Base-by-base conservation (phyloP, 2,797 vertebrate species). In the Pantherophis alleghaniensis region DNA sequence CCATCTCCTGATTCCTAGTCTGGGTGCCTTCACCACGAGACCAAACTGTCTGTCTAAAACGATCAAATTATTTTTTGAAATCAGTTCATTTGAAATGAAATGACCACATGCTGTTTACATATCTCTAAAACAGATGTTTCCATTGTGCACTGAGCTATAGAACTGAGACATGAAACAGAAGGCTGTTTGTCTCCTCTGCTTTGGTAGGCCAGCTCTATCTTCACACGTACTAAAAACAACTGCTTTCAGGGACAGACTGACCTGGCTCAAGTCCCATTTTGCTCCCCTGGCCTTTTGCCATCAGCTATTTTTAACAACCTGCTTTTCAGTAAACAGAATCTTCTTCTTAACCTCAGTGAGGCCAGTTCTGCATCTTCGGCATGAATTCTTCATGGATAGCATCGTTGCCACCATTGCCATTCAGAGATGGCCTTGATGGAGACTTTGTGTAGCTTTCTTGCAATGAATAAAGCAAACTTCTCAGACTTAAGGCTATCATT, bases 201-300 rank as follows among this genome's bases (percentile, higher is more conserved):
- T 12, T 42, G 74, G 74, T 83, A 83, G 74, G 74, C 37, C 37
- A 4, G 74, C 74, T 83, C 74, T 83, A 24, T 47, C 74, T 83
- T 83, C 74, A 83, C 37, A 83, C 74, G 4, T 83, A 83, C 37
- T 83, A 83, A 83, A 51, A 83, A 83, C 37, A 47, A 83, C 74
- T 10, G 37, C 37, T 83, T 24, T 47, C 74, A 47, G 74, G 74
- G 37, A 83, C 74, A 47, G 37, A 87, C 93, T 95, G 90, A 14
- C 86, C n/a, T 91, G 0, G 47, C 0, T 0, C 9, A 86, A n/a
- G 56, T 37, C 18, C 90, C 88, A 18, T 37, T 92, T 91, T 89
- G 28, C 1, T 0, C 83, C 66, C 69, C 51, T 42, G 90, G 90
- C 47, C 28, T 83, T 83, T 83, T 47, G 74, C 74, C 74, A 83